Conservation (phyloP, 2,888 invertebrate species). For the Scaptomyza parva region DNA sequence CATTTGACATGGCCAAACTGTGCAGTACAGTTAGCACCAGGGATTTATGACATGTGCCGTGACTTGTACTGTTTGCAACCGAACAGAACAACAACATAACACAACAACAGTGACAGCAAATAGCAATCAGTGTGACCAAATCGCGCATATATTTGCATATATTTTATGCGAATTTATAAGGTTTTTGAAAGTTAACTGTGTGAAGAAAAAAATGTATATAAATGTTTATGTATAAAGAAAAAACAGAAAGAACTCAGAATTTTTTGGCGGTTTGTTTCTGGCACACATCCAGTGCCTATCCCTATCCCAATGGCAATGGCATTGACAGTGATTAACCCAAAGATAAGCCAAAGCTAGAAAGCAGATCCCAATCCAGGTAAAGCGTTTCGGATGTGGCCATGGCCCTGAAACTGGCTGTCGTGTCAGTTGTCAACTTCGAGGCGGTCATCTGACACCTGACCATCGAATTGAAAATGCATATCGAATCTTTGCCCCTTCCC, state of each 20-base stretch:
- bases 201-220: neutral
- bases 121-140: constrained; percentile 44
- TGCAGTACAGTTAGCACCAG: constrained; percentile 54
- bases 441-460: constrained; percentile 66
- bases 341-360: constrained; percentile 7
- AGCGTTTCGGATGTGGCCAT: constrained; percentile 4
- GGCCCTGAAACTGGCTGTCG: constrained; percentile 42
- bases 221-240: neutral
- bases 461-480: constrained; percentile 72
- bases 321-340: constrained; percentile 31
- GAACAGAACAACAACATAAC: constrained; percentile 5
- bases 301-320: constrained; percentile 42
- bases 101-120: constrained; percentile 10
- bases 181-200: neutral
- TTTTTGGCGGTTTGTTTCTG: constrained; percentile 13
- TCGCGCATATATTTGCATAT: constrained; percentile 28
- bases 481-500: constrained; percentile 51
- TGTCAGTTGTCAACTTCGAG: constrained; percentile 76
- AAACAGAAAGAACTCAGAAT: neutral
- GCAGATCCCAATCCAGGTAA: neutral
- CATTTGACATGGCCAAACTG: constrained; percentile 30
- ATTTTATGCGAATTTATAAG: constrained; percentile 9
- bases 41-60: constrained; percentile 58
- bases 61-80: constrained; percentile 16
- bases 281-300: constrained; percentile 27